A percentile compares a stretch with the other conserved stretches of the same genome.
Conservation (phyloP, 1,140 invertebrate species). For the Eciton burchellii region DNA sequence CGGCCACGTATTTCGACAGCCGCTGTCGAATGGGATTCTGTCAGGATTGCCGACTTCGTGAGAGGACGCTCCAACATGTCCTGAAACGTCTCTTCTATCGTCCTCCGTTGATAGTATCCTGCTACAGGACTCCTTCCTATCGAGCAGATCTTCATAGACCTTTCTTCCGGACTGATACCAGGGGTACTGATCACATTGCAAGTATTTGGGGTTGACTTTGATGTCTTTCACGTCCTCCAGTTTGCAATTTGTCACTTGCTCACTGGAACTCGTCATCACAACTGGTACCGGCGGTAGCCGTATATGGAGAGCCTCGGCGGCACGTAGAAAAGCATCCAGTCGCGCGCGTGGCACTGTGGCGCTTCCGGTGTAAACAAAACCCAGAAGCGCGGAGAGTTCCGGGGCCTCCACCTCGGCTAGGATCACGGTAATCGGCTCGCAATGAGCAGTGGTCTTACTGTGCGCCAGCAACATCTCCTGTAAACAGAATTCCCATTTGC, state of each 20-base stretch:
- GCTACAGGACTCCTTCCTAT: constrained; percentile 42
- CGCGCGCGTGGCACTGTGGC: constrained; percentile 86
- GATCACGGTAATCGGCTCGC: constrained; percentile 85
- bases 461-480: constrained; percentile 85
- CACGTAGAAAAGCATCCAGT: constrained; percentile 86
- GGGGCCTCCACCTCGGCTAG: constrained; percentile 86
- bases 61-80: constrained; percentile 46
- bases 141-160: constrained; percentile 36
- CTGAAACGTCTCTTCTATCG: constrained; percentile 23
- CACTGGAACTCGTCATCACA: constrained; percentile 54
- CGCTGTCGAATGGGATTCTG: constrained; percentile 10
- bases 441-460: constrained; percentile 83
- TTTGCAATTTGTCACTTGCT: constrained; percentile 64
- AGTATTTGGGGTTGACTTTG: constrained; percentile 71
- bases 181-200: constrained; percentile 74
- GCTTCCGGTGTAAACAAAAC: constrained; percentile 88
- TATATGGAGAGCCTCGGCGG: constrained; percentile 86
- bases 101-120: constrained; percentile 25
- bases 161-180: constrained; percentile 39
- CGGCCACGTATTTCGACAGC: constrained; percentile 6
- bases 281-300: constrained; percentile 75
- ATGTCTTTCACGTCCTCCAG: constrained; percentile 75
- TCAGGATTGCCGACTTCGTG: constrained; percentile 61
- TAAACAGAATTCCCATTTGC: constrained; percentile 48
- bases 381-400: constrained; percentile 87